A percentile compares a stretch with the other conserved stretches of the same genome.
Conservation (phyloP, 2,797 vertebrate species). For the Percopsis omiscomaycus region DNA sequence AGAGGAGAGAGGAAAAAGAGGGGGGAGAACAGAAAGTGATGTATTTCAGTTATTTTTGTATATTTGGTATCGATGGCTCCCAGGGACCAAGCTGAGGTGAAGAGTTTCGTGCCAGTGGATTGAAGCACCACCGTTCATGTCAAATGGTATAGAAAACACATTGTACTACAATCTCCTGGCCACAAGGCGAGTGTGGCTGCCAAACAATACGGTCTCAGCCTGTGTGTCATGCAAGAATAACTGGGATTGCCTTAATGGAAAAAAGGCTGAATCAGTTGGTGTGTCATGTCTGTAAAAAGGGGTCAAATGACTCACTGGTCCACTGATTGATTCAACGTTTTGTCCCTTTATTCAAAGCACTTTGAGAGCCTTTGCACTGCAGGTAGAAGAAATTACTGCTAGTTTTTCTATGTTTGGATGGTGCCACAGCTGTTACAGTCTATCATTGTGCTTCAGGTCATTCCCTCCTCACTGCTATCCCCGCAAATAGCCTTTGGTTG, state of each 20-base stretch:
- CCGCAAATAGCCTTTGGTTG: constrained; percentile 53
- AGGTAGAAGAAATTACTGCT: neutral
- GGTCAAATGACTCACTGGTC: constrained; percentile 6
- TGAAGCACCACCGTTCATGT: constrained; percentile 38
- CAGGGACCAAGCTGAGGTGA: constrained; percentile 56
- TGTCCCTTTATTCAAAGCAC: constrained; percentile 29
- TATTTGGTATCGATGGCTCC: neutral
- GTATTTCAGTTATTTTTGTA: constrained; percentile 19
- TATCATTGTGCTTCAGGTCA: constrained; percentile 52
- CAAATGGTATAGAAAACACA: constrained; percentile 38
- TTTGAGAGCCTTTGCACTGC: neutral
- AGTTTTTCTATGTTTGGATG: constrained; percentile 23
- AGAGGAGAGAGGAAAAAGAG: constrained; percentile 15
- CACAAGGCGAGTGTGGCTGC: constrained; percentile 21
- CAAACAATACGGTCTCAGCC: constrained; percentile 32
- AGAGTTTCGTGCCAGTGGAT: constrained; percentile 51
- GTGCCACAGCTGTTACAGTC: constrained; percentile 46
- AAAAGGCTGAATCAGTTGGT: neutral
- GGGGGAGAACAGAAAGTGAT: constrained; percentile 28
- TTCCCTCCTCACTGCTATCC: constrained; percentile 46
- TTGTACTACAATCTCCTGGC: constrained; percentile 10
- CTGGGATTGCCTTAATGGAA: neutral
- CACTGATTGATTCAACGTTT: constrained; percentile 20
- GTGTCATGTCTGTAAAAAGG: constrained; percentile 12
- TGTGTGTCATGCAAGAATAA: constrained; percentile 1